phyloP scores from a whole-genome alignment of 2,797 vertebrate species.

The Enteromius thamalakanensis region DNA sequence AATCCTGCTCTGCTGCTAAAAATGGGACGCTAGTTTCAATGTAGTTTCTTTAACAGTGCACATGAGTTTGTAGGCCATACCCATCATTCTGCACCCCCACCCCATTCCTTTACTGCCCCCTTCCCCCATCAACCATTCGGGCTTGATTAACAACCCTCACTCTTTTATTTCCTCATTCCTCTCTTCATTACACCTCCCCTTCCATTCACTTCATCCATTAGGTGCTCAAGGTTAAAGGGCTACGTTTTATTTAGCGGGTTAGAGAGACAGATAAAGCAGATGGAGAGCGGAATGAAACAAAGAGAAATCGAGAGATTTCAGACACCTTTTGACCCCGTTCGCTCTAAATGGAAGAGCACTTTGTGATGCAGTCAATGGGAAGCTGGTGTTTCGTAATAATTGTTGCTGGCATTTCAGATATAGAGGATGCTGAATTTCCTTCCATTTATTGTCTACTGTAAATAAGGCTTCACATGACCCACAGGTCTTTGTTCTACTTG shows the following conservation, averaged over 20 bases:
- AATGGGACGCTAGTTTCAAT: background rate
- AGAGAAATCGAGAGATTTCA: conserved; percentile 20
- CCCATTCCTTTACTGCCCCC: conserved; percentile 52
- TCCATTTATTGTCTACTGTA: background rate
- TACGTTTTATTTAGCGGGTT: conserved; percentile 64
- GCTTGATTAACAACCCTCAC: conserved; percentile 66
- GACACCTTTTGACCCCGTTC: conserved; percentile 32
- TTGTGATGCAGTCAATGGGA: background rate
- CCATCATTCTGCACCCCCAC: conserved; percentile 41
- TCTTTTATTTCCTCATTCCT: conserved; percentile 68
- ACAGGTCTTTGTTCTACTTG: conserved; percentile 8
- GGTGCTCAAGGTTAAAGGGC: conserved; percentile 72
- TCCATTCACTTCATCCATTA: conserved; percentile 71
- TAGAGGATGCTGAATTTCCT: background rate
- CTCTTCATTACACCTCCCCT: conserved; percentile 61
- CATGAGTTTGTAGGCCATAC: conserved; percentile 42
- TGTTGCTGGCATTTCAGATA: conserved; percentile 25
- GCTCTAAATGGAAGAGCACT: conserved; percentile 4
- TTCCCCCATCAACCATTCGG: conserved; percentile 34
- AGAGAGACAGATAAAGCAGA: conserved; percentile 23
- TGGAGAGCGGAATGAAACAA: background rate
- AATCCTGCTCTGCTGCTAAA: background rate
- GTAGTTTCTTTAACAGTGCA: background rate
- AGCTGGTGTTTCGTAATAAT: background rate
- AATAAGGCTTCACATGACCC: conserved; percentile 4